phyloP scores from a whole-genome alignment of 2,888 invertebrate species.

The Apantesis nais region DNA sequence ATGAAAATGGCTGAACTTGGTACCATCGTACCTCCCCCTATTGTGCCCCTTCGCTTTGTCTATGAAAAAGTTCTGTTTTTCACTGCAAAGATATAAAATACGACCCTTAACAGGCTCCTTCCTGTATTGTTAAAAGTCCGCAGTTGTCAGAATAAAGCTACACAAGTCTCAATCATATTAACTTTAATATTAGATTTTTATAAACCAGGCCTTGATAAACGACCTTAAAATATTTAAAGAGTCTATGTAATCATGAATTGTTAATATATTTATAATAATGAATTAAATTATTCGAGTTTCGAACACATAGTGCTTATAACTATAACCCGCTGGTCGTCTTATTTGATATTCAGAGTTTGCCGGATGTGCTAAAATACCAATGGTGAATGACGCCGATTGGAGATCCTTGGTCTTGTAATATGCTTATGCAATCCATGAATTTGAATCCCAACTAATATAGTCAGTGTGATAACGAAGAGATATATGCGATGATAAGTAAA shows the following conservation, averaged over 20 bases:
- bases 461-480: neutral
- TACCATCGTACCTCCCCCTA: slow-evolving; percentile 50
- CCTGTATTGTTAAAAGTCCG: slow-evolving; percentile 26
- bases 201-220: no score
- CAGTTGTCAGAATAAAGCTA: slow-evolving; percentile 23
- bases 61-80: slow-evolving; percentile 51
- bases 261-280: neutral
- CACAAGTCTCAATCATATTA: neutral
- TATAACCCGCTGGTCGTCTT: neutral
- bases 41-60: slow-evolving; percentile 64
- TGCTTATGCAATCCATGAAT: neutral
- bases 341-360: slow-evolving; percentile 4
- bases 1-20: slow-evolving; percentile 65
- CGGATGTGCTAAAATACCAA: slow-evolving; percentile 13
- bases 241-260: no score
- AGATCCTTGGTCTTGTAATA: neutral
- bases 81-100: slow-evolving; percentile 44
- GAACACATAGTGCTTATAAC: neutral
- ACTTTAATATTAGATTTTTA: no score
- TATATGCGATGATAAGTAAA: neutral
- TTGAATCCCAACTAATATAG: neutral
- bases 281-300: neutral
- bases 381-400: neutral
- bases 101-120: slow-evolving; percentile 36
- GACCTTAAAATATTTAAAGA: no score